phyloP scores from a whole-genome alignment of 2,113 vertebrate genomes.

The Hippocampus zosterae region DNA sequence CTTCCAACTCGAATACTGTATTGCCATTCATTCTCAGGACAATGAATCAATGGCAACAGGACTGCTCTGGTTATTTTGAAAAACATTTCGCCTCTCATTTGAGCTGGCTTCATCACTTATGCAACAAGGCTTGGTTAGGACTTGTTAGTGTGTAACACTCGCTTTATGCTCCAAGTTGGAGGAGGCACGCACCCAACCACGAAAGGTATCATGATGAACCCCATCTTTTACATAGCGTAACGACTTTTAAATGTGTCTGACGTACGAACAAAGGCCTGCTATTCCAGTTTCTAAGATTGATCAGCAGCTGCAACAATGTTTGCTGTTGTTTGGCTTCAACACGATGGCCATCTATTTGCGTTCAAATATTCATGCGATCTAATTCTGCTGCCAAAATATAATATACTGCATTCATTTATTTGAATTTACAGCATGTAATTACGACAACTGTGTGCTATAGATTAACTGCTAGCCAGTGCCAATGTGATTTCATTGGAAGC shows the following conservation, averaged over 20 bases:
- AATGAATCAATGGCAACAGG: too few species aligned
- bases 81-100: too few species aligned
- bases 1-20: too few species aligned
- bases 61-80: too few species aligned
- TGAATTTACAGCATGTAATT: not conserved
- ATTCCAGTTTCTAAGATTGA: not conserved
- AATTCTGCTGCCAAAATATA: not conserved
- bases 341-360: not conserved
- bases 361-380: not conserved
- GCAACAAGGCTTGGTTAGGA: too few species aligned
- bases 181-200: too few species aligned
- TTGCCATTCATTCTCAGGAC: too few species aligned
- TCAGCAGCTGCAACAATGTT: not conserved
- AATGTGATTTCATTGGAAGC: not conserved
- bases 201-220: too few species aligned
- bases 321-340: not conserved
- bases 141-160: too few species aligned
- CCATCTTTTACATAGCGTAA: not conserved
- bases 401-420: not conserved
- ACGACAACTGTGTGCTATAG: not conserved
- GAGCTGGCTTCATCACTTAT: too few species aligned
- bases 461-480: not conserved
- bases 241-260: not conserved
- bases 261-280: not conserved
- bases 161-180: too few species aligned